Evolutionary conservation across 2,113 vertebrate genomes (phyloP).

Genomic region (Larimichthys crocea): DNA sequence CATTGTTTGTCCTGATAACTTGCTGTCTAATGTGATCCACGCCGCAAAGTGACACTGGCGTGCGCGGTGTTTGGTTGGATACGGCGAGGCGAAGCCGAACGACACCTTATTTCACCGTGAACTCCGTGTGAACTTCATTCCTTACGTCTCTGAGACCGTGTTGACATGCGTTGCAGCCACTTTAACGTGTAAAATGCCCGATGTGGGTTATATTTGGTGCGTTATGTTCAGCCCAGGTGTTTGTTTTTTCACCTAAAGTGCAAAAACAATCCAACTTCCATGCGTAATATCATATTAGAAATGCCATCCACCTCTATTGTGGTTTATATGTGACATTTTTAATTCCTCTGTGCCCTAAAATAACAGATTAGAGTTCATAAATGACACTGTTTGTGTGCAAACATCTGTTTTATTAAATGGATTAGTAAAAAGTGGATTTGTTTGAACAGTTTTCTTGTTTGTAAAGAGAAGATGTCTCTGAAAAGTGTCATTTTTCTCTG

Average conservation of each 20-base stretch:
- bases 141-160: not conserved
- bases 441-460: not conserved
- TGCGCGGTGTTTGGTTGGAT: not conserved
- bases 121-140: constrained; percentile 29
- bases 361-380: not conserved
- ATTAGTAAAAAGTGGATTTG: not conserved
- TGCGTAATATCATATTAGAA: not conserved
- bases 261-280: not conserved
- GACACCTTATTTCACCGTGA: constrained; percentile 11
- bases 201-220: not conserved
- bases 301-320: not conserved
- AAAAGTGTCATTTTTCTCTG: not conserved
- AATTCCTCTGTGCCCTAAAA: not conserved
- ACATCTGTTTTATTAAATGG: not conserved
- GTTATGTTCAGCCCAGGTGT: not conserved
- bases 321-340: not conserved
- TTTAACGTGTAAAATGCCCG: not conserved
- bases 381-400: not conserved
- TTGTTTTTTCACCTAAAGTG: not conserved
- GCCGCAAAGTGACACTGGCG: not conserved
- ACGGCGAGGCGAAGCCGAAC: constrained; percentile 12
- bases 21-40: constrained; percentile 71
- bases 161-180: not conserved
- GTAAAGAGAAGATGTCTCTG: not conserved
- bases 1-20: constrained; percentile 60